A percentile compares a stretch with the other conserved stretches of the same genome.
These are phyloP conservation scores for Phyllostomus discolor DNA, from an alignment of 2,113 vertebrate species.

Conservation along the genomic window DNA sequence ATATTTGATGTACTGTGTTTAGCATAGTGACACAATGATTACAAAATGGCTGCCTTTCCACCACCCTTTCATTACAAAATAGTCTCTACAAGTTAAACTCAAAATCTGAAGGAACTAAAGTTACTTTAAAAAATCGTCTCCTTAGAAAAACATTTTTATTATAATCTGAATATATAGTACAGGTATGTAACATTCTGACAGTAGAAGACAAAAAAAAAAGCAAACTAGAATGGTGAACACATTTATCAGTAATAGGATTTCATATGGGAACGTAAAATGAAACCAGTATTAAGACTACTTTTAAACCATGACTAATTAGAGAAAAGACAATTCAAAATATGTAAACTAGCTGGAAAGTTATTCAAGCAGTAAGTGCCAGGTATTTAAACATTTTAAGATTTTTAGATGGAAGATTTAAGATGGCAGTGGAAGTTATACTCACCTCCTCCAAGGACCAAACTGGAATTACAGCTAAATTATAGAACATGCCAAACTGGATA, in stretches of 20 bases:
- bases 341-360: neutral
- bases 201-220: neutral
- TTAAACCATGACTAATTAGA: neutral
- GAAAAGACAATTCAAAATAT: conserved; percentile 30
- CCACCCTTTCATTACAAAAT: neutral
- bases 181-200: neutral
- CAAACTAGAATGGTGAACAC: neutral
- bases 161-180: neutral
- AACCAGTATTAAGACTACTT: neutral
- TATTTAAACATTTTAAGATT: conserved; percentile 5
- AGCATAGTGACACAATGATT: neutral
- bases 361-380: neutral
- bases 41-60: neutral
- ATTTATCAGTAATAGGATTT: neutral
- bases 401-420: neutral
- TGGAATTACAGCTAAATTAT: neutral
- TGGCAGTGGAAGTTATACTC: neutral
- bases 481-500: neutral
- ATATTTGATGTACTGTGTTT: neutral
- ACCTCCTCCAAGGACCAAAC: neutral
- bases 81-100: neutral
- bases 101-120: neutral
- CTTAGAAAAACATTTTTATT: neutral
- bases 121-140: neutral
- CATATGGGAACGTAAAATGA: neutral